Conservation (phyloP, 1,140 invertebrate genomes). For the Schlechtendalia chinensis region DNA sequence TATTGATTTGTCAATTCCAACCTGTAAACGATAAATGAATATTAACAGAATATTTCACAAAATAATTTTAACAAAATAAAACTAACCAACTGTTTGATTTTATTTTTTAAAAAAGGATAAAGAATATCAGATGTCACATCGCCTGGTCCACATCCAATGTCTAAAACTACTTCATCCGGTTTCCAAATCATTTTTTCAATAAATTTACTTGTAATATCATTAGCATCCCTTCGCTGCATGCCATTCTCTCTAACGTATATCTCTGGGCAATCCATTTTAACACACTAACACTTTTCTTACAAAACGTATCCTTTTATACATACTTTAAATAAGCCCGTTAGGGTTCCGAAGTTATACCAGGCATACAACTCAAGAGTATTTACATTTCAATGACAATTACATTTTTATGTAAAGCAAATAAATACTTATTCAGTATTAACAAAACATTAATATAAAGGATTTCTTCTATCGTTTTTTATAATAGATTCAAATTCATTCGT, state of each 20-base stretch:
- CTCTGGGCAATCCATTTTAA: slow-evolving; percentile 29
- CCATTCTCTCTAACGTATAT: slow-evolving; percentile 29
- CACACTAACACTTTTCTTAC: not conserved
- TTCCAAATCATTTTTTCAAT: slow-evolving; percentile 47
- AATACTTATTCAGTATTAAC: slow-evolving; percentile 16
- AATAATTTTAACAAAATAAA: not conserved
- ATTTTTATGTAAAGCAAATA: slow-evolving; percentile 13
- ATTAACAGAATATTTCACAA: not conserved
- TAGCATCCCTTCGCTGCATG: slow-evolving; percentile 44
- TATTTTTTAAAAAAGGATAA: slow-evolving; percentile 37
- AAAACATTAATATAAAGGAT: not conserved
- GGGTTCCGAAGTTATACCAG: not conserved
- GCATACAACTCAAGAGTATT: not conserved
- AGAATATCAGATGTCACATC: slow-evolving; percentile 47
- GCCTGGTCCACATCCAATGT: slow-evolving; percentile 49
- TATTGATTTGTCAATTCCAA: slow-evolving; percentile 43
- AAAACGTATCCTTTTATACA: not conserved
- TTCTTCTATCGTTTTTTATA: not conserved
- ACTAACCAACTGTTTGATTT: slow-evolving; percentile 34
- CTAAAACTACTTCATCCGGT: slow-evolving; percentile 40
- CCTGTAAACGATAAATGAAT: not conserved
- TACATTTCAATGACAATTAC: slow-evolving; percentile 37
- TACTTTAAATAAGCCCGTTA: not conserved
- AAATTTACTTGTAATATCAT: slow-evolving; percentile 16
- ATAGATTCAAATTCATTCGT: slow-evolving; percentile 27